phyloP scores from a whole-genome alignment of 2,797 vertebrate species.

The Typhlichthys eigenmanni region DNA sequence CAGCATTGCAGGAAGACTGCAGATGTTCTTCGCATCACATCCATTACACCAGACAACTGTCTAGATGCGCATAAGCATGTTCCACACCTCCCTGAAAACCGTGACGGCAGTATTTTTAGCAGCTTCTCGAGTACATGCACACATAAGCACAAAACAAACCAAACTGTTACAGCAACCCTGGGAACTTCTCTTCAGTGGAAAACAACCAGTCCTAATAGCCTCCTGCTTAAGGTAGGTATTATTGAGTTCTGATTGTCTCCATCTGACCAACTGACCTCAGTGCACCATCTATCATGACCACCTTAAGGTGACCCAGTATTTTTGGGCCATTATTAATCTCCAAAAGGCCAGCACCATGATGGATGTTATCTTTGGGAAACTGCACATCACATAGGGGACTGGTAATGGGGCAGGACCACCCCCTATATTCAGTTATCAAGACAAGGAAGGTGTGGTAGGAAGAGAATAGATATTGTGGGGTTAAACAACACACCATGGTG shows the following conservation, averaged over 20 bases:
- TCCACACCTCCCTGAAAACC: slow-evolving; percentile 17
- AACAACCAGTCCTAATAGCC: slow-evolving; percentile 19
- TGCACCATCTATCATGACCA: slow-evolving; percentile 64
- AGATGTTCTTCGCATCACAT: slow-evolving; percentile 28
- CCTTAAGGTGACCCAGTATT: slow-evolving; percentile 50
- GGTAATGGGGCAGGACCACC: slow-evolving; percentile 56
- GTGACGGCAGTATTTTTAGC: slow-evolving; percentile 14
- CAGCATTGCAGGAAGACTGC: slow-evolving; percentile 27
- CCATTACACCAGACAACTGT: slow-evolving; percentile 33
- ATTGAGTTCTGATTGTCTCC: slow-evolving; percentile 69
- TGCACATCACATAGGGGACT: slow-evolving; percentile 51
- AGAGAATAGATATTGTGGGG: slow-evolving; percentile 24
- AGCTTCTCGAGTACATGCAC: slow-evolving; percentile 14
- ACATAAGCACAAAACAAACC: slow-evolving; percentile 23
- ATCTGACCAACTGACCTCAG: slow-evolving; percentile 59
- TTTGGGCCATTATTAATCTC: slow-evolving; percentile 51
- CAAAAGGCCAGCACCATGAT: slow-evolving; percentile 55
- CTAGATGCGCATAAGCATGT: slow-evolving; percentile 16
- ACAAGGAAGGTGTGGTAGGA: slow-evolving; percentile 16
- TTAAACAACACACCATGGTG: slow-evolving; percentile 45
- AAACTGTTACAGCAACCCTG: slow-evolving; percentile 23
- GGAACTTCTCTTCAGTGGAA: slow-evolving; percentile 16
- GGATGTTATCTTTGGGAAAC: slow-evolving; percentile 55
- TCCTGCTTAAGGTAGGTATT: slow-evolving; percentile 47
- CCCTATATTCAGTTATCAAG: slow-evolving; percentile 34